phyloP scores from a whole-genome alignment of 1,140 invertebrate genomes.

The Drosophila santomea region DNA sequence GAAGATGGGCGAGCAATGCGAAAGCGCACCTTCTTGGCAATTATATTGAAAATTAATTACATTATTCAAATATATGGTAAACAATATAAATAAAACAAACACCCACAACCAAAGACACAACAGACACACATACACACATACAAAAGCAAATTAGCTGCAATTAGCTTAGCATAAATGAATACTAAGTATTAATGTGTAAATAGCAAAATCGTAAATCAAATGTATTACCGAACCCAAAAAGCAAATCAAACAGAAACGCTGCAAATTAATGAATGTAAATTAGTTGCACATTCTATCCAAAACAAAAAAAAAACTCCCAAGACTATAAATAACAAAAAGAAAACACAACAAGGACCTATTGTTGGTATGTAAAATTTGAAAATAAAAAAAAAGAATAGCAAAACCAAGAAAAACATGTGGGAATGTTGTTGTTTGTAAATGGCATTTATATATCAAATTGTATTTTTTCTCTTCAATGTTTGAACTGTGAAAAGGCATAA shows the following conservation, averaged over 20 bases:
- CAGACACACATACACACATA: conserved; percentile 28
- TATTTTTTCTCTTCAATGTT: conserved; percentile 63
- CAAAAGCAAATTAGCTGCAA: conserved; percentile 63
- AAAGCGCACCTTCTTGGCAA: conserved; percentile 67
- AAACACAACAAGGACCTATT: conserved; percentile 37
- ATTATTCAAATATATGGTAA: conserved; percentile 49
- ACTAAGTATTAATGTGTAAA: conserved; percentile 61
- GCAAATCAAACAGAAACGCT: conserved; percentile 23
- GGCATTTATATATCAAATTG: conserved; percentile 62
- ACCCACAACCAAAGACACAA: conserved; percentile 5
- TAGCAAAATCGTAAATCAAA: conserved; percentile 44
- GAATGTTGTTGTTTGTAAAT: conserved; percentile 58
- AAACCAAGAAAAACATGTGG: conserved; percentile 2
- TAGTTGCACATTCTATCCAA: conserved; percentile 55
- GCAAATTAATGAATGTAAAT: conserved; percentile 52
- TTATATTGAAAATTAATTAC: conserved; percentile 63
- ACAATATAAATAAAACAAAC: conserved; percentile 33
- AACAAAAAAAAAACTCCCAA: conserved; percentile 58
- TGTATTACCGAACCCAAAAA: conserved; percentile 32
- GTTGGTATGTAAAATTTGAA: conserved; percentile 47
- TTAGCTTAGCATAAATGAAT: conserved; percentile 67
- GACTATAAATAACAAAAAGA: conserved; percentile 62
- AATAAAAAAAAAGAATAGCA: not conserved
- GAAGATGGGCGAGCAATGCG: conserved; percentile 28
- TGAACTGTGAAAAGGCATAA: conserved; percentile 41